A percentile compares a stretch with the other conserved stretches of the same genome.
These are phyloP conservation scores for Tuberolachnus salignus DNA, from an alignment of 2,888 invertebrate genomes.

Conservation along the genomic window DNA sequence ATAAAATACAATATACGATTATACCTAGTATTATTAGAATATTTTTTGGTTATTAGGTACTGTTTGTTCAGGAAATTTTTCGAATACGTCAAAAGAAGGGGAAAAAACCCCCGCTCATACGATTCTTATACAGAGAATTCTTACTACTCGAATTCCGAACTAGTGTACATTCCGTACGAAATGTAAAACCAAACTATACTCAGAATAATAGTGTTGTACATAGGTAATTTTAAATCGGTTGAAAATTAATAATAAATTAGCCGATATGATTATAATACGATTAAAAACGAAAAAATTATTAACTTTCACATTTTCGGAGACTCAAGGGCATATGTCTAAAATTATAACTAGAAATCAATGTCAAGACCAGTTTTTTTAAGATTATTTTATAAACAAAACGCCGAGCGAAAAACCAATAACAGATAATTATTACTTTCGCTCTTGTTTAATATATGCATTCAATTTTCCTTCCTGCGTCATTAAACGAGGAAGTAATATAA, in stretches of 20 bases:
- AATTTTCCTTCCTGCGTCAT: constrained; percentile 23
- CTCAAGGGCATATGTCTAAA: constrained; percentile 25
- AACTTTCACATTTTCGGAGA: constrained; percentile 35
- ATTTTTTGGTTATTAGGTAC: too few species aligned
- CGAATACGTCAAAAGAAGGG: too few species aligned
- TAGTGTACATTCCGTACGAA: too few species aligned
- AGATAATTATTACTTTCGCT: constrained; percentile 31
- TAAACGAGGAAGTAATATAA: constrained; percentile 16
- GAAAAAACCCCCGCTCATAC: too few species aligned
- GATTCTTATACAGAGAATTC: too few species aligned
- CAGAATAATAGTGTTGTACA: too few species aligned
- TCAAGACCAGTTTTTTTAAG: constrained; percentile 47
- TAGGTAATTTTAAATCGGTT: not conserved
- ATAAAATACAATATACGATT: too few species aligned
- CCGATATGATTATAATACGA: constrained; percentile 1
- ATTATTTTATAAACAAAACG: not conserved
- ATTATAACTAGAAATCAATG: constrained; percentile 43
- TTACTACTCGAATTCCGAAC: too few species aligned
- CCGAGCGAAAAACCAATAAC: not conserved
- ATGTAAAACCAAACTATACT: too few species aligned
- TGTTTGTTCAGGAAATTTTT: too few species aligned
- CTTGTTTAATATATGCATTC: constrained; percentile 5
- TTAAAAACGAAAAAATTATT: not conserved
- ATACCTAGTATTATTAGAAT: too few species aligned
- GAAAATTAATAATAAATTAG: constrained; percentile 19